Conservation (phyloP, 2,888 invertebrate species). For the Scaptomyza tumidula region DNA sequence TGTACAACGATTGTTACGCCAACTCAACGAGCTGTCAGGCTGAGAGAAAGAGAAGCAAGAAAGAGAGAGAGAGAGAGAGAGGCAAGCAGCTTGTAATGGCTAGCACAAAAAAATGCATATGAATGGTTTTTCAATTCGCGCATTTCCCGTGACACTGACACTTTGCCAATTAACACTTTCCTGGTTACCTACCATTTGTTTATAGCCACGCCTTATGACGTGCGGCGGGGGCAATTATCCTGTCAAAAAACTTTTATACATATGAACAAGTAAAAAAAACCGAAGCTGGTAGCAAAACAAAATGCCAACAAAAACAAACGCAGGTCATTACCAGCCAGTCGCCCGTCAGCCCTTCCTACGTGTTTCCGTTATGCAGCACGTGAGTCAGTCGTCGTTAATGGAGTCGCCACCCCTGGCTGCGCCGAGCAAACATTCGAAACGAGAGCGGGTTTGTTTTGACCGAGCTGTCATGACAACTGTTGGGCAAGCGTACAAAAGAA, state of each 20-base stretch:
- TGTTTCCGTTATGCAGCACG: slow-evolving; percentile 69
- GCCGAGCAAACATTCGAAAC: slow-evolving; percentile 1
- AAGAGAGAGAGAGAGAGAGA: background rate
- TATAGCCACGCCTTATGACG: slow-evolving; percentile 31
- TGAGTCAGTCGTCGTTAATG: slow-evolving; percentile 59
- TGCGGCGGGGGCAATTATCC: slow-evolving; percentile 62
- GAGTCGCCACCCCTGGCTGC: slow-evolving; percentile 10
- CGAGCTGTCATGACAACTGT: slow-evolving; percentile 67
- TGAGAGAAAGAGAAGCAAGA: slow-evolving; percentile 4
- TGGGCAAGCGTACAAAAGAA: slow-evolving; percentile 6
- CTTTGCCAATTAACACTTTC: slow-evolving; percentile 80
- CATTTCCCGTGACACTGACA: slow-evolving; percentile 59
- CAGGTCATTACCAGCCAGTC: slow-evolving; percentile 44
- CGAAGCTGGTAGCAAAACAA: slow-evolving; percentile 76
- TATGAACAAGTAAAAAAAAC: slow-evolving; percentile 26
- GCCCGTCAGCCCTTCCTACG: slow-evolving; percentile 37
- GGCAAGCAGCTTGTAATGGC: slow-evolving; percentile 10
- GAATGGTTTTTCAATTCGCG: slow-evolving; percentile 70
- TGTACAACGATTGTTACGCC: slow-evolving; percentile 56
- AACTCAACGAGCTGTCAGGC: slow-evolving; percentile 72
- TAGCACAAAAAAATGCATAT: slow-evolving; percentile 16
- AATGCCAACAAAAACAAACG: slow-evolving; percentile 75
- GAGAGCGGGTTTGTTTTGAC: slow-evolving; percentile 62
- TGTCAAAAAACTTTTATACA: slow-evolving; percentile 62
- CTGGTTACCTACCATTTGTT: slow-evolving; percentile 75